Evolutionary conservation across 2,113 vertebrate species (phyloP), one percentile per base, ranked within the genome.

Genomic region (Oryzias curvinotus): DNA sequence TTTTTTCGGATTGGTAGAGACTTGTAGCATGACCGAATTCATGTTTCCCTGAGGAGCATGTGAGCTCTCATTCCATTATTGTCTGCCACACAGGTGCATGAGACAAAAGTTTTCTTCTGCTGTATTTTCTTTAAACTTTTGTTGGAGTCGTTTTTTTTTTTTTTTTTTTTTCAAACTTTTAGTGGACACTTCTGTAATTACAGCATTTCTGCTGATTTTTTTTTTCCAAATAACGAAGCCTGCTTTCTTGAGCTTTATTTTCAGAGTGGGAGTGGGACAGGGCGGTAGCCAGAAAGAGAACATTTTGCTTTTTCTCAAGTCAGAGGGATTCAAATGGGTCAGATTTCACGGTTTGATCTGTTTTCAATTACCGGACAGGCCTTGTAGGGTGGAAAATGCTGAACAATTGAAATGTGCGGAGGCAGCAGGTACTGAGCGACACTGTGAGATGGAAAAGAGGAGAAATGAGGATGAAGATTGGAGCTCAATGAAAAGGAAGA

Each of bases 301-400:
- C 51, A 30, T 81, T 78, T 80, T 58, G 53, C 49, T 49, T 76
- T 81, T 55, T 68, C 65, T 70, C 42, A 71, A 85, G 78, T 78
- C 65, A 75, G 72, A 85, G 51, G 46, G 48, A 79, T 77, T 82
- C 58, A 78, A 81, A 90, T 65, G 57, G 77, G 45, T 85, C 53
- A n/a, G 52, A 74, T 90, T 90, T 84, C 88, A 85, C 78, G 83
- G 82, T 85, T 86, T 87, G 81, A 87, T 84, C 84, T 90, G 89
- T 83, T 90, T 88, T 88, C 80, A 83, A 82, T 90, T 89, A 88
- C 69, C 28, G 54, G 60, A 53, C 15, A 7, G 59, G 60, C 74
- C 26, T 52, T 6, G 48, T 60, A 43, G 48, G 17, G 71, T 54
- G 59, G 77, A 81, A 88, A 86, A 73, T 8, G 77, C 72, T 72